Evolutionary conservation across 2,797 vertebrate genomes (phyloP).

Genomic region (Syndactyla subalaris): DNA sequence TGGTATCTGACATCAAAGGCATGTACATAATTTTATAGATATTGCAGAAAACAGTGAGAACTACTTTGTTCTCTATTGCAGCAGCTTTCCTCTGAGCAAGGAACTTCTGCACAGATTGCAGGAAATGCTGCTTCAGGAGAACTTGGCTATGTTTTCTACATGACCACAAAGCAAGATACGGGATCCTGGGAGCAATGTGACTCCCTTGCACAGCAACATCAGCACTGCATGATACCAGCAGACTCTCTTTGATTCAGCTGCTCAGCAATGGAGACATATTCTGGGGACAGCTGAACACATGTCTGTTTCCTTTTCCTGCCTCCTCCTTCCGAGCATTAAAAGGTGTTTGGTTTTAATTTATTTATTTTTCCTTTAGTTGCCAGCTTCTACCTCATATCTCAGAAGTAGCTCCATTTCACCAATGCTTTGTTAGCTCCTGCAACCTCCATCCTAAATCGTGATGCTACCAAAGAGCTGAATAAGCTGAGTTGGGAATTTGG

Average conservation of each 20-base stretch:
- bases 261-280: accelerated
- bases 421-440: background rate
- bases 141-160: background rate
- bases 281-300: background rate
- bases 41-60: background rate
- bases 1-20: background rate
- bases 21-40: background rate
- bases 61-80: background rate
- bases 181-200: background rate
- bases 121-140: background rate
- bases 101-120: background rate
- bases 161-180: background rate
- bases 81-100: background rate
- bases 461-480: background rate
- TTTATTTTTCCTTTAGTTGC: background rate
- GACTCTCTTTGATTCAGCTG: background rate
- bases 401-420: background rate
- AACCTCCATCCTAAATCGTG: accelerated
- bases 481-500: background rate
- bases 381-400: background rate
- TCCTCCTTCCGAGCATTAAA: background rate
- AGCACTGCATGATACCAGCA: background rate
- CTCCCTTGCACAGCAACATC: background rate
- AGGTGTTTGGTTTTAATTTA: background rate
- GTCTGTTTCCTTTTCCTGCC: background rate